Evolutionary conservation across 2,113 vertebrate genomes (phyloP).

Genomic region (Pteruthius melanotis): DNA sequence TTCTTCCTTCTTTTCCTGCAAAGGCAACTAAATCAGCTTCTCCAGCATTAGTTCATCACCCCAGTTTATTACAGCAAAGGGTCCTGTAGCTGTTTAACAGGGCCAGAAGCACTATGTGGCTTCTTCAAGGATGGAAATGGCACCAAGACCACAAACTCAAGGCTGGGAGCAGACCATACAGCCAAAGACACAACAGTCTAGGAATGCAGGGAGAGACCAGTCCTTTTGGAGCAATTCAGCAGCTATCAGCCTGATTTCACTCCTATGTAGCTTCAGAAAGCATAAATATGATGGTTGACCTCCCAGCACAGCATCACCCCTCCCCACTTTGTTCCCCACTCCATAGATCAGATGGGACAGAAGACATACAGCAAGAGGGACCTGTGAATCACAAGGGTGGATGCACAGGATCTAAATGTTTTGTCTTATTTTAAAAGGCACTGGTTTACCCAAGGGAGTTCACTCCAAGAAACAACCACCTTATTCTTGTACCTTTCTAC

Average conservation of each 20-base stretch:
- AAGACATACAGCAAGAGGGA: neutral
- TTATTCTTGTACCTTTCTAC: neutral
- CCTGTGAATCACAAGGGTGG: accelerated
- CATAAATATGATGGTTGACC: neutral
- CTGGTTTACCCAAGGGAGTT: neutral
- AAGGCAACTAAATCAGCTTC: constrained; percentile 26
- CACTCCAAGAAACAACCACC: neutral
- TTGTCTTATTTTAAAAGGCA: neutral
- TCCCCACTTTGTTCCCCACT: too few relatives aligned
- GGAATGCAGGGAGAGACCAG: neutral
- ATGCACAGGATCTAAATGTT: neutral
- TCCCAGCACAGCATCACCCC: neutral
- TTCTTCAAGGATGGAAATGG: neutral
- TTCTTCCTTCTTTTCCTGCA: neutral
- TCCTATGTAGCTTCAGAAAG: neutral
- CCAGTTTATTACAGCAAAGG: constrained; percentile 47
- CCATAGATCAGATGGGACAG: accelerated
- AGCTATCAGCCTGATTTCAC: neutral
- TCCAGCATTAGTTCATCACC: neutral
- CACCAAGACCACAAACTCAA: neutral
- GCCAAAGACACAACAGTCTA: neutral
- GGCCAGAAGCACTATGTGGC: neutral
- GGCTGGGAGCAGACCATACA: neutral
- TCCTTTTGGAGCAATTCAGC: neutral
- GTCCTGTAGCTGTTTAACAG: neutral